phyloP scores from a whole-genome alignment of 1,140 invertebrate genomes.

The Atopsyche davidsoni region DNA sequence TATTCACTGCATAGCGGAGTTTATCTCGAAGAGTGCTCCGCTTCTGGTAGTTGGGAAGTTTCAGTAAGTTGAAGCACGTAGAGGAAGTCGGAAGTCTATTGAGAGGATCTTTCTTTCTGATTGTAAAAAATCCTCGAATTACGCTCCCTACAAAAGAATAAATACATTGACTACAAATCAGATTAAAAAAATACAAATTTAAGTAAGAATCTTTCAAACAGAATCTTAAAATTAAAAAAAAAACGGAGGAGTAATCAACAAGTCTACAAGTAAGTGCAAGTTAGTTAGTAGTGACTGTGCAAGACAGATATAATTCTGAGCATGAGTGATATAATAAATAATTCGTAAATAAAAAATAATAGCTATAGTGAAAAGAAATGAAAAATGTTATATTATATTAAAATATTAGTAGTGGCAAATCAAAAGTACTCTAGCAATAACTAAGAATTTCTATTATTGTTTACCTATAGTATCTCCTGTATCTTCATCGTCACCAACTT shows the following conservation, averaged over 20 bases:
- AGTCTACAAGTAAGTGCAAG: too few species aligned
- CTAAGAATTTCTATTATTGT: not conserved
- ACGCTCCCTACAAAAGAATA: slow-evolving; percentile 68
- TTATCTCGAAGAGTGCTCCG: slow-evolving; percentile 93
- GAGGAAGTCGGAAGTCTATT: slow-evolving; percentile 96
- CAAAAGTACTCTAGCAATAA: too few species aligned
- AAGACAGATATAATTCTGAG: too few species aligned
- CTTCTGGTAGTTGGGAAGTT: slow-evolving; percentile 97
- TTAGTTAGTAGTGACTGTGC: too few species aligned
- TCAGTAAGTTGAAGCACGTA: slow-evolving; percentile 98
- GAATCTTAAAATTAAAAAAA: not conserved
- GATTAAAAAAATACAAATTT: not conserved
- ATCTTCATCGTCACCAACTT: slow-evolving; percentile 98
- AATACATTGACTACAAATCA: too few species aligned
- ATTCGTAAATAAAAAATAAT: too few species aligned
- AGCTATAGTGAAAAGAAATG: too few species aligned
- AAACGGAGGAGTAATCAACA: too few species aligned
- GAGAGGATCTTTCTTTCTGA: slow-evolving; percentile 91
- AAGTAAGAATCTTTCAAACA: not conserved
- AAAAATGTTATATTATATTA: too few species aligned
- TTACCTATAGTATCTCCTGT: slow-evolving; percentile 90
- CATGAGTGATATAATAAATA: too few species aligned
- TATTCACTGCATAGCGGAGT: slow-evolving; percentile 92
- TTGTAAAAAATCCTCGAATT: slow-evolving; percentile 96
- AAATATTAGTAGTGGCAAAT: too few species aligned